Conservation (phyloP, 1,140 invertebrate species). For the Tribolium madens region DNA sequence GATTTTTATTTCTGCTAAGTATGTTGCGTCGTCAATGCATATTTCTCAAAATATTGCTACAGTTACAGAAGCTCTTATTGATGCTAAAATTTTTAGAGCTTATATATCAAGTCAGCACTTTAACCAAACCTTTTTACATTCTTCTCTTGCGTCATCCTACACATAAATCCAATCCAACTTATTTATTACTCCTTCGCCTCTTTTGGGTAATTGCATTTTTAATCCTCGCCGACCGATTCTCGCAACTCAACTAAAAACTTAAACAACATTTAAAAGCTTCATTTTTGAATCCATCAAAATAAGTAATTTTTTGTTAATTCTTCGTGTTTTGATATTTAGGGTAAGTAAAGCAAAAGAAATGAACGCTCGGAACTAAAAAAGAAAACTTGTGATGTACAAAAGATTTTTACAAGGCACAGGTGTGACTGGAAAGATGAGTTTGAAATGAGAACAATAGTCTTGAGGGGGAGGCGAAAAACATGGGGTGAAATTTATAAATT, state of each 20-base stretch:
- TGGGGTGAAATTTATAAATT: neutral
- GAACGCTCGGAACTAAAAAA: too few species aligned
- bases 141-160: slow-evolving; percentile 1
- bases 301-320: too few species aligned
- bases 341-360: too few species aligned
- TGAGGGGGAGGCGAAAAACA: too few species aligned
- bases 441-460: too few species aligned
- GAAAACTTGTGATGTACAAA: too few species aligned
- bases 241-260: neutral
- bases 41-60: slow-evolving; percentile 47
- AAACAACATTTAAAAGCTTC: neutral
- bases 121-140: slow-evolving; percentile 35
- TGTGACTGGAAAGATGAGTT: too few species aligned
- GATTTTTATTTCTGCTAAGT: slow-evolving; percentile 57
- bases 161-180: slow-evolving; percentile 8
- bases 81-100: slow-evolving; percentile 48
- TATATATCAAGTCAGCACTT: slow-evolving; percentile 52
- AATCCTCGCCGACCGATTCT: neutral
- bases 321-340: too few species aligned
- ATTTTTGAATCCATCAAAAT: neutral
- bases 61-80: slow-evolving; percentile 48
- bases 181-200: slow-evolving; percentile 25
- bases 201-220: neutral
- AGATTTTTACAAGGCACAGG: too few species aligned
- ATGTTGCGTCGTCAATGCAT: slow-evolving; percentile 52